phyloP scores from a whole-genome alignment of 2,797 vertebrate species.

The Odontamblyopus lacepedii region DNA sequence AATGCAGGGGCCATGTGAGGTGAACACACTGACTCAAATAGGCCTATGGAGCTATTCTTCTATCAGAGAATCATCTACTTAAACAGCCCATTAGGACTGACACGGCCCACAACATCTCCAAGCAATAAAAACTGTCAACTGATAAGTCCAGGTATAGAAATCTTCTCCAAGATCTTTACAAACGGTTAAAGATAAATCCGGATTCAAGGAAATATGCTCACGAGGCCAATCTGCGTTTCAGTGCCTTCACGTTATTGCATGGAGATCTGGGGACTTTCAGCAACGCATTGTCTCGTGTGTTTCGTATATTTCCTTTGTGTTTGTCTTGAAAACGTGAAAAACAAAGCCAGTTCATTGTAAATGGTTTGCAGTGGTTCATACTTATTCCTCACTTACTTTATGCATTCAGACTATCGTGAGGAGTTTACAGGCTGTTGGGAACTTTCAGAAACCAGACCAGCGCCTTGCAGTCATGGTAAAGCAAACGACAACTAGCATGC shows the following conservation, averaged over 20 bases:
- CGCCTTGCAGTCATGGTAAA: too few species aligned
- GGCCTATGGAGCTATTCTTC: not conserved
- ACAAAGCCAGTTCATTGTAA: too few species aligned
- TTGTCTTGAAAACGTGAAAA: too few species aligned
- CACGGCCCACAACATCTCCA: constrained; percentile 6
- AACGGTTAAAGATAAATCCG: constrained; percentile 25
- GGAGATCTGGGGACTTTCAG: constrained; percentile 3
- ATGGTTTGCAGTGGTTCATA: too few species aligned
- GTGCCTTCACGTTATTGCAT: constrained; percentile 1
- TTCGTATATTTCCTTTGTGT: not conserved
- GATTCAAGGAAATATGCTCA: constrained; percentile 29
- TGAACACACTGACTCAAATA: not conserved
- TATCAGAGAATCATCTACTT: constrained; percentile 30
- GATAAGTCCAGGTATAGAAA: constrained; percentile 14
- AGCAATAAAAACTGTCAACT: constrained; percentile 21
- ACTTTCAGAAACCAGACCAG: too few species aligned
- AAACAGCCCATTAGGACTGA: constrained; percentile 22
- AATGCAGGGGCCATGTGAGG: not conserved
- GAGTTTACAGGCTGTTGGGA: too few species aligned
- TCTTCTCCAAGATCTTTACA: constrained; percentile 18
- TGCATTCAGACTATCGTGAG: too few species aligned
- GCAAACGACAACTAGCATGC: too few species aligned
- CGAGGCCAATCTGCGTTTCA: constrained; percentile 5
- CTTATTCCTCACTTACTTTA: too few species aligned
- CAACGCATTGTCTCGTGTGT: constrained; percentile 18